Evolutionary conservation across 2,888 invertebrate species (phyloP).

Genomic region (Drosophila meridiana): DNA sequence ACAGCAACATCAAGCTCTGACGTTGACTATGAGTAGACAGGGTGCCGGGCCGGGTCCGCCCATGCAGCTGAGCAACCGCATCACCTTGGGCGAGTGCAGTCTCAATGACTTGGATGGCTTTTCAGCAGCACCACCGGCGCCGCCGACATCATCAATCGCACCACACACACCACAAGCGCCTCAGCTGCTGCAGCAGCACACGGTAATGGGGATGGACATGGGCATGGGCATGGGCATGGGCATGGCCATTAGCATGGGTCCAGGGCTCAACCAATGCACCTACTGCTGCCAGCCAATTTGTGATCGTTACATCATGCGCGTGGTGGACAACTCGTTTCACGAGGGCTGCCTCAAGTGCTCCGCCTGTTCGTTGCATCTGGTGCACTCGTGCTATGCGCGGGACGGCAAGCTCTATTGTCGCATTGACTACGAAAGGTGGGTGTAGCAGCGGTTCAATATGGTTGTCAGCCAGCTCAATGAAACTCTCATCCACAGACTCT

Average conservation of each 20-base stretch:
- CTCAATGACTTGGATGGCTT: constrained; percentile 68
- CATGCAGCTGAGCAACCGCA: constrained; percentile 60
- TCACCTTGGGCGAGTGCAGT: constrained; percentile 79
- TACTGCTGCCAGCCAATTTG: constrained; percentile 90
- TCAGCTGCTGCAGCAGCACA: constrained; percentile 59
- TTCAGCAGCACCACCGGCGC: constrained; percentile 46
- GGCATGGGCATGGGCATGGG: constrained; percentile 7
- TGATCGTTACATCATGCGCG: constrained; percentile 91
- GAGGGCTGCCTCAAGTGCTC: constrained; percentile 91
- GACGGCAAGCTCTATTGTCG: constrained; percentile 91
- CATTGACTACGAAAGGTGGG: constrained; percentile 92
- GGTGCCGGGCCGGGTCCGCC: constrained; percentile 57
- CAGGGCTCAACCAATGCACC: constrained; percentile 86
- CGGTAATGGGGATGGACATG: constrained; percentile 27
- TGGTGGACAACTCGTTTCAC: constrained; percentile 91
- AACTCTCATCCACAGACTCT: constrained; percentile 86
- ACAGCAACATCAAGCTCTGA: constrained; percentile 31
- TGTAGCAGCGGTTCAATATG: constrained; percentile 23
- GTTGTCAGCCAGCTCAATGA: not conserved
- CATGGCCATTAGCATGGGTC: constrained; percentile 25
- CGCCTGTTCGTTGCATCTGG: constrained; percentile 89
- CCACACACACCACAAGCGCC: constrained; percentile 65
- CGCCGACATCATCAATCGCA: constrained; percentile 44
- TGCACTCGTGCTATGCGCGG: constrained; percentile 91
- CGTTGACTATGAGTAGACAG: constrained; percentile 45